A percentile compares a stretch with the other conserved stretches of the same genome.
phyloP scores from a whole-genome alignment of 2,113 vertebrate species.

The Sinocyclocheilus rhinocerous region DNA sequence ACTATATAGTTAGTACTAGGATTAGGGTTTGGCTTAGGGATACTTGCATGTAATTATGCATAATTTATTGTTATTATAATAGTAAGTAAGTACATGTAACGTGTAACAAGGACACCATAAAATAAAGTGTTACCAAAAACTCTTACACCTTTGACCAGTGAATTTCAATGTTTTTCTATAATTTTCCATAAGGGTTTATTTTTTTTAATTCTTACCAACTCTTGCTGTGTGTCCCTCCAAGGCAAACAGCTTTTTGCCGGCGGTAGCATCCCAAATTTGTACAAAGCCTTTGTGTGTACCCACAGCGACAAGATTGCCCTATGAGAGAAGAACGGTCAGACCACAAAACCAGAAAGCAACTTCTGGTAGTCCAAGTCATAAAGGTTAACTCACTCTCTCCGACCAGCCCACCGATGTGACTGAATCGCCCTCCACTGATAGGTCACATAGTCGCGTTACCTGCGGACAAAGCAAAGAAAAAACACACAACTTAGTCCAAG shows the following conservation, averaged over 20 bases:
- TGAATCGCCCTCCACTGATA: conserved; percentile 96
- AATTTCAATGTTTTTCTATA: background rate
- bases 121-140: background rate
- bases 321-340: conserved; percentile 38
- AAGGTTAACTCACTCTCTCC: conserved; percentile 83
- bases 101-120: too few relatives aligned
- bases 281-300: conserved; percentile 98
- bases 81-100: too few relatives aligned
- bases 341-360: background rate
- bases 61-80: too few relatives aligned
- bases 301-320: conserved; percentile 96
- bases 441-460: conserved; percentile 96
- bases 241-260: conserved; percentile 93
- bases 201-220: conserved; percentile 82
- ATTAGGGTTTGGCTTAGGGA: too few relatives aligned
- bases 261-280: conserved; percentile 97
- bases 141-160: background rate
- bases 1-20: too few relatives aligned
- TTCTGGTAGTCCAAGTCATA: background rate
- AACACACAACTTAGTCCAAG: background rate
- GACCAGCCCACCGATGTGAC: conserved; percentile 99
- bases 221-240: conserved; percentile 95
- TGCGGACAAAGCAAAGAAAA: conserved; percentile 59
- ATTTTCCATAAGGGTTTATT: background rate
- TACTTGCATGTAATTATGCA: too few relatives aligned